Percentiles rank a stretch among this genome's conserved stretches.
These are phyloP conservation scores for Propithecus perrieri DNA, from an alignment of 2,797 vertebrate genomes.

Conservation along the genomic window DNA sequence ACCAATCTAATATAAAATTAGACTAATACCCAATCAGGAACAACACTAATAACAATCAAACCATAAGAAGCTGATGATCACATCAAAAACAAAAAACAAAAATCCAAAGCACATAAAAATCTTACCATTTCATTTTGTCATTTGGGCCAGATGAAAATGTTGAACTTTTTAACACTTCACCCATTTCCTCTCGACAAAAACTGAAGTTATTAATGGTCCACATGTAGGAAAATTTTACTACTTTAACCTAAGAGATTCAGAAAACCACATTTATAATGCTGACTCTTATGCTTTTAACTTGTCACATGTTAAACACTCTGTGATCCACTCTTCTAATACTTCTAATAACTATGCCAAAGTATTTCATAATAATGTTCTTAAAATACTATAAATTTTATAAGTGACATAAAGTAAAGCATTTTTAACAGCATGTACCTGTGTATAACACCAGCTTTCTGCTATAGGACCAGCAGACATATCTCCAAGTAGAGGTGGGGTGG, in stretches of 20 bases:
- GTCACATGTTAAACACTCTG: constrained; percentile 18
- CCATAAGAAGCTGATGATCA: not conserved
- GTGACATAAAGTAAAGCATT: constrained; percentile 1
- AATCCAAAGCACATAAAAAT: constrained; percentile 59
- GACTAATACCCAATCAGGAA: not conserved
- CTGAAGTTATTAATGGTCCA: constrained; percentile 99
- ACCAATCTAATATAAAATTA: constrained; percentile 51
- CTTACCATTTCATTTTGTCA: constrained; percentile 99
- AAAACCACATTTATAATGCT: constrained; percentile 64
- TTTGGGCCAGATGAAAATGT: constrained; percentile 98
- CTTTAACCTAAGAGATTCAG: constrained; percentile 92
- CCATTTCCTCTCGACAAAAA: constrained; percentile 99
- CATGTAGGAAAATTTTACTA: constrained; percentile 99
- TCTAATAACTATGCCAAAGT: not conserved
- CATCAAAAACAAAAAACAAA: constrained; percentile 52
- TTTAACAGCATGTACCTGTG: constrained; percentile 90
- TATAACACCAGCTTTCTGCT: constrained; percentile 99
- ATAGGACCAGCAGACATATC: constrained; percentile 97
- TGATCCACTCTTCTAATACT: constrained; percentile 28
- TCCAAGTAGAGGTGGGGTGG: constrained; percentile 95
- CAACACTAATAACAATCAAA: constrained; percentile 30
- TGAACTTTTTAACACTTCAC: constrained; percentile 98
- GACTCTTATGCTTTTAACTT: constrained; percentile 35
- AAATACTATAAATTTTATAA: not conserved
- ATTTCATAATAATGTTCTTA: constrained; percentile 47